Evolutionary conservation across 2,797 vertebrate species (phyloP).

Genomic region (Danio jaintianensis): DNA sequence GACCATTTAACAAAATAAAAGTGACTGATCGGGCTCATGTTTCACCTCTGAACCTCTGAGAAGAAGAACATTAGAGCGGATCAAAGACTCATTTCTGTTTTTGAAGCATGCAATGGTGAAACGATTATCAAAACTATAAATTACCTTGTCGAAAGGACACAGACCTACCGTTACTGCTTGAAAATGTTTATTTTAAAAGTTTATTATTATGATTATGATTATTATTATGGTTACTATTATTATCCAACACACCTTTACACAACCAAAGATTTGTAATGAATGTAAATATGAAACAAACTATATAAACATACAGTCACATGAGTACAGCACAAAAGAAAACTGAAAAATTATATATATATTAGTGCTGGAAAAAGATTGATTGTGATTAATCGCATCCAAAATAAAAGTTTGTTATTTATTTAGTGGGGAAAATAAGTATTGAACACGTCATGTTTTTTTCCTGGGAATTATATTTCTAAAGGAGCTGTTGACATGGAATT

Average conservation of each 20-base stretch:
- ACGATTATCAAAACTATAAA: not conserved
- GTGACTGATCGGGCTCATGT: not conserved
- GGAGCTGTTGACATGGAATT: too few relatives aligned
- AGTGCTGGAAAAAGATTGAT: too few relatives aligned
- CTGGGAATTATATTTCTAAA: too few relatives aligned
- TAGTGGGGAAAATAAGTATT: too few relatives aligned
- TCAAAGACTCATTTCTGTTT: conserved; percentile 33
- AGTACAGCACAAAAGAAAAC: not conserved
- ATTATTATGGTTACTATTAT: too few relatives aligned
- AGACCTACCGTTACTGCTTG: not conserved
- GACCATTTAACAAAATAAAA: conserved; percentile 34
- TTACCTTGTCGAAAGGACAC: not conserved
- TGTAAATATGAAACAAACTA: not conserved
- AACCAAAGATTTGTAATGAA: too few relatives aligned
- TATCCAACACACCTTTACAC: too few relatives aligned
- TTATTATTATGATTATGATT: too few relatives aligned
- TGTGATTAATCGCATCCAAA: too few relatives aligned
- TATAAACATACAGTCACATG: not conserved
- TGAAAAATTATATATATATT: too few relatives aligned
- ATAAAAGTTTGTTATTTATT: too few relatives aligned
- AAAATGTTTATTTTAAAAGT: not conserved
- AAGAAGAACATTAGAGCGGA: conserved; percentile 12
- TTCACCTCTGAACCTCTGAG: conserved; percentile 36
- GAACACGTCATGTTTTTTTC: too few relatives aligned
- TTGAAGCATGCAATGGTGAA: conserved; percentile 7